Base-by-base conservation (phyloP, 2,888 invertebrate species). In the Dicyrtomina minuta region DNA sequence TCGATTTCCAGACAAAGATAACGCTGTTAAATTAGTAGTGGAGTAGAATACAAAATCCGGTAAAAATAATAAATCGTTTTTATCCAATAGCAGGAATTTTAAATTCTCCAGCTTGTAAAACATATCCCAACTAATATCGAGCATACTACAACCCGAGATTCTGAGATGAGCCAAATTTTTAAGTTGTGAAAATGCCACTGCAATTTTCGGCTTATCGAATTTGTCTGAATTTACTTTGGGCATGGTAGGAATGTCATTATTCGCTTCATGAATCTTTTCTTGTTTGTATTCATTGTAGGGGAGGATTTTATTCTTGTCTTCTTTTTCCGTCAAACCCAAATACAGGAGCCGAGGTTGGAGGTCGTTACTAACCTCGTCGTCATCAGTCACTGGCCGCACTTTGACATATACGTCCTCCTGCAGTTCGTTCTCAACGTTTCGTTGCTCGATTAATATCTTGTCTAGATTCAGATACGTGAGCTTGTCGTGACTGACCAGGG, bases 1-100 rank as follows among this genome's bases (percentile, higher is more conserved):
- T 67, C 84, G 83, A 81, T 89, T 89, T 77, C 85, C 83, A 0
- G 89, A 87, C 66, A 89, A 80, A 4, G 88, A 88, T 65, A 89
- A 81, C n/a, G 84, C 84, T 80, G 84, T 86, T 59, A 89, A 81
- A 78, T 87, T 87, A 58, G 87, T 85, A 20, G 88, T 87, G 1
- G 88, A 88, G 77, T 88, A 88, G 79, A 89, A 87, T 43, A 88
- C 87, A 79, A 89, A 89, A 62, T 88, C 86, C 15, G 88, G 88
- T 67, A 89, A 84, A 73, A 87, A 86, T 79, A 84, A 84, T 41
- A 89, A 83, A 69, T 85, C 84, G 79, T 89, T 89, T 68, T 84
- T 84, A 74, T 89, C 88, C 39, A 89, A 81, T 39, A 88, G 86
- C 74, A 89, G 83, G 78, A 86, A 86, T 74, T 86, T 83, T 44